phyloP scores from a whole-genome alignment of 2,113 vertebrate species.

The Engraulis encrasicolus region DNA sequence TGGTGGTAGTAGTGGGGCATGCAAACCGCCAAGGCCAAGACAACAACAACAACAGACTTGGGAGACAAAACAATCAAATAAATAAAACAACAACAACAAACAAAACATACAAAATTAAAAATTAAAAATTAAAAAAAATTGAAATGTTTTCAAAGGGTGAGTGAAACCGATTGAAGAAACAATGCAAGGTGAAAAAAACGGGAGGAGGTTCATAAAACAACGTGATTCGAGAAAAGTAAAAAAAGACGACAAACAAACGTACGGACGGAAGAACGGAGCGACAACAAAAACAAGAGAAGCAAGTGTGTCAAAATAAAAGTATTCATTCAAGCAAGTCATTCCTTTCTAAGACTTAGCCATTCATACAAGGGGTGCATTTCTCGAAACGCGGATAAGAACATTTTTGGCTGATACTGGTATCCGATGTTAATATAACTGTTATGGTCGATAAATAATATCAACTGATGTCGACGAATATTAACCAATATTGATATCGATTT shows the following conservation, averaged over 20 bases:
- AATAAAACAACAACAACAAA: conserved; percentile 46
- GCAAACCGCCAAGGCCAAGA: conserved; percentile 78
- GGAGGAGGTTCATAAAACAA: neutral
- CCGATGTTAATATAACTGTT: too few species aligned
- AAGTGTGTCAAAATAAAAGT: conserved; percentile 43
- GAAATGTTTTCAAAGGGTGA: too few species aligned
- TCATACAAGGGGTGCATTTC: too few species aligned
- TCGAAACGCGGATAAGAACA: too few species aligned
- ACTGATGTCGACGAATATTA: too few species aligned
- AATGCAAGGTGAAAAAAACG: conserved; percentile 26
- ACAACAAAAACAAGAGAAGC: conserved; percentile 50
- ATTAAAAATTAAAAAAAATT: too few species aligned
- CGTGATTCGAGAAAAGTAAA: neutral
- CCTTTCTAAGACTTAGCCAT: neutral
- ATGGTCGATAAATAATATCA: too few species aligned
- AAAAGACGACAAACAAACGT: conserved; percentile 59
- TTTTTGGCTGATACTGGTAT: too few species aligned
- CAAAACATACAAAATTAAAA: too few species aligned
- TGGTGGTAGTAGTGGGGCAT: too few species aligned
- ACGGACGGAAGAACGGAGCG: conserved; percentile 35
- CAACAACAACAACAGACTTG: conserved; percentile 81
- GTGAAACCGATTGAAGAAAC: conserved; percentile 40
- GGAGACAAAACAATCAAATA: conserved; percentile 58
- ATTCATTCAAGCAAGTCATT: conserved; percentile 40
- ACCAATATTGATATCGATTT: too few species aligned